Evolutionary conservation across 2,797 vertebrate genomes (phyloP).

Genomic region (Poecilia picta): DNA sequence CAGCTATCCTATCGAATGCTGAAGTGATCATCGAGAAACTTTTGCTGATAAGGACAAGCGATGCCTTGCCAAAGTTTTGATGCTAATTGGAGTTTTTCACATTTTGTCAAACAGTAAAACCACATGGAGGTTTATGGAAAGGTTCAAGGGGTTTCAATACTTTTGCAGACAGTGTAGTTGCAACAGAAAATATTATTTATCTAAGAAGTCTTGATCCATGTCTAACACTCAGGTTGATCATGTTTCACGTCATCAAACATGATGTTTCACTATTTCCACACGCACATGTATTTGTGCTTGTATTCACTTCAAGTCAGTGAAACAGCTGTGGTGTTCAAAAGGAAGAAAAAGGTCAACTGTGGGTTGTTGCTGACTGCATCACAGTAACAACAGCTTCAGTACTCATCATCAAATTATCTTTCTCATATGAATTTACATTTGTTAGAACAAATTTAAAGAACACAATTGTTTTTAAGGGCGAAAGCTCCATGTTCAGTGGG

Average conservation of each 20-base stretch:
- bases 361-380: neutral
- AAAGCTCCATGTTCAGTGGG: neutral
- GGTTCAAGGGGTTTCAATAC: neutral
- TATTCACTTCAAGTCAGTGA: constrained; percentile 22
- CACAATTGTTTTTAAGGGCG: neutral
- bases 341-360: neutral
- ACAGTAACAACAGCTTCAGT: neutral
- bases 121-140: neutral
- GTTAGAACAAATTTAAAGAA: neutral
- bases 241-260: constrained; percentile 18
- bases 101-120: neutral
- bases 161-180: neutral
- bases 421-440: neutral
- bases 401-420: neutral
- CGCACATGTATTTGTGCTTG: constrained; percentile 4
- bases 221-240: neutral
- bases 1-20: neutral
- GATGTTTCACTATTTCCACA: constrained; percentile 19
- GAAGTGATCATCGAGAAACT: constrained; percentile 15
- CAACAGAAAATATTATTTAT: constrained; percentile 22
- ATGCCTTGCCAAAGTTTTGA: neutral
- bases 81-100: neutral
- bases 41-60: constrained; percentile 11
- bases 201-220: neutral
- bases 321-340: constrained; percentile 16